Percentiles rank a stretch among this genome's conserved stretches.
phyloP scores from a whole-genome alignment of 1,140 invertebrate genomes.

The Branchinecta lindahli region DNA sequence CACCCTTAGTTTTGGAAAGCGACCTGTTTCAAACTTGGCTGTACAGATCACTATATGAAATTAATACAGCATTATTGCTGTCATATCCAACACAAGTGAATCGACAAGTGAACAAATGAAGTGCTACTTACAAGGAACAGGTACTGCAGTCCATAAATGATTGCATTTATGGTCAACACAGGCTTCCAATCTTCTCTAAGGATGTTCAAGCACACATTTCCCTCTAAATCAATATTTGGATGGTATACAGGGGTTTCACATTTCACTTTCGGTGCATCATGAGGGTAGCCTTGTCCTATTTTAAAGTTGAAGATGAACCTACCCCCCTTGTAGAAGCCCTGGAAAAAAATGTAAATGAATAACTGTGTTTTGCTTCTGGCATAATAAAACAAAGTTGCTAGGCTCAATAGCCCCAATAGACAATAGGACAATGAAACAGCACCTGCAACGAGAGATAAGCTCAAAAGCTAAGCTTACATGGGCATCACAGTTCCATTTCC shows the following conservation, averaged over 20 bases:
- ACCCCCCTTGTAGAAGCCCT: conserved; percentile 87
- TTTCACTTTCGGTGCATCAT: conserved; percentile 89
- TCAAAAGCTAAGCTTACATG: too few relatives aligned
- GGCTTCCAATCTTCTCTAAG: conserved; percentile 97
- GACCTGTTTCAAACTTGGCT: too few relatives aligned
- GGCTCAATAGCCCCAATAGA: too few relatives aligned
- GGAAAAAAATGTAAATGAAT: conserved; percentile 26
- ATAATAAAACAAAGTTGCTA: too few relatives aligned
- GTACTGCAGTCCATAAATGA: conserved; percentile 95
- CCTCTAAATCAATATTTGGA: conserved; percentile 87
- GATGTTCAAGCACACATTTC: conserved; percentile 88
- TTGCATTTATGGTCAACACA: conserved; percentile 91
- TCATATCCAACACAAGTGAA: not conserved
- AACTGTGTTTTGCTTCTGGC: not conserved
- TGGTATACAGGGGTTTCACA: conserved; percentile 88
- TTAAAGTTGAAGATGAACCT: conserved; percentile 94
- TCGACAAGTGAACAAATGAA: too few relatives aligned
- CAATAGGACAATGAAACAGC: too few relatives aligned
- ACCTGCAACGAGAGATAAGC: too few relatives aligned
- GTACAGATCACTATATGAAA: too few relatives aligned
- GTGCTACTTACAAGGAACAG: conserved; percentile 66
- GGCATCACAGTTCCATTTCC: too few relatives aligned
- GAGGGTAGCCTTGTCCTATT: conserved; percentile 90
- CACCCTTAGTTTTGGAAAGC: too few relatives aligned
- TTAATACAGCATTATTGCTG: not conserved